Evolutionary conservation across 2,113 vertebrate species (phyloP).

Genomic region (Pelusios castaneus): DNA sequence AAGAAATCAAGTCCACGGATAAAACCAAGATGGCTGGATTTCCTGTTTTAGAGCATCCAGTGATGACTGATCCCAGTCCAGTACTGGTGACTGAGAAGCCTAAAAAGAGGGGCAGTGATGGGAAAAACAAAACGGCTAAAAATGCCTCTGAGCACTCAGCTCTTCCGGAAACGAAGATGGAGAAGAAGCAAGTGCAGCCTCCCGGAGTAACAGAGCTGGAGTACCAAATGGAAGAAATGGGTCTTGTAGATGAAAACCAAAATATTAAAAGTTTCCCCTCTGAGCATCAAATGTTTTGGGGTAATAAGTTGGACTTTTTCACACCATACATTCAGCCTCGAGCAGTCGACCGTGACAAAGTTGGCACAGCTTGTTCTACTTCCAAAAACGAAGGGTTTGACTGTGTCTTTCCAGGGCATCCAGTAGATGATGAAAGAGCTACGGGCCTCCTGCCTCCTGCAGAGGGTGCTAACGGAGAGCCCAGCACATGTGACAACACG

Average conservation of each 20-base stretch:
- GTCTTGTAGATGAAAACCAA: constrained; percentile 76
- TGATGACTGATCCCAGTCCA: not conserved
- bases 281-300: not conserved
- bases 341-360: not conserved
- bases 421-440: not conserved
- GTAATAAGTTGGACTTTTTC: not conserved
- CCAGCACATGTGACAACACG: not conserved
- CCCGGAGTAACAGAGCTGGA: not conserved
- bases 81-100: not conserved
- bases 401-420: not conserved
- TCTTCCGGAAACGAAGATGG: not conserved
- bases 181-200: not conserved
- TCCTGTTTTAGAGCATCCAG: not conserved
- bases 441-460: not conserved
- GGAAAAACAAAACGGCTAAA: constrained; percentile 46
- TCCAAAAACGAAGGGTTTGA: not conserved
- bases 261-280: constrained; percentile 71
- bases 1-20: not conserved
- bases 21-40: not conserved
- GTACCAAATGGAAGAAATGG: not conserved
- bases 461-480: not conserved
- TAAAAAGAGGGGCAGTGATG: constrained; percentile 49
- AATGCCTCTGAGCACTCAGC: constrained; percentile 30
- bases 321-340: not conserved
- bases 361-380: not conserved